Conservation (phyloP, 2,113 vertebrate genomes). For the Clupea harengus region DNA sequence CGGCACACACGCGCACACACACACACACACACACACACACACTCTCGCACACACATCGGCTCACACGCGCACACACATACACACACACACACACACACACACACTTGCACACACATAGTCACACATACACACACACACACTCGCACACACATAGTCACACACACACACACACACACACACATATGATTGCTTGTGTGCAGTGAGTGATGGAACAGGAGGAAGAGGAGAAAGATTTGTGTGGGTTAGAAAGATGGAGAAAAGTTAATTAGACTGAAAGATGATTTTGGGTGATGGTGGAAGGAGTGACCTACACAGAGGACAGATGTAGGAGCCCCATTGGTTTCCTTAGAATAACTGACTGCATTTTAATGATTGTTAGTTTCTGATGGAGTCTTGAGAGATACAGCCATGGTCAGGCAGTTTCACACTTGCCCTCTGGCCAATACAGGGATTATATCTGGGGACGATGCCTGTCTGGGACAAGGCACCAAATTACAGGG, state of each 20-base stretch:
- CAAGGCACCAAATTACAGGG: not conserved
- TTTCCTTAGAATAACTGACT: not conserved
- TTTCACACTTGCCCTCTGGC: not conserved
- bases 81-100: not conserved
- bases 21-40: conserved; percentile 21
- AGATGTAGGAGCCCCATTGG: not conserved
- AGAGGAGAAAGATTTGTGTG: not conserved
- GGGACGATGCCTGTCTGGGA: not conserved
- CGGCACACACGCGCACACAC: no score
- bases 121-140: conserved; percentile 11
- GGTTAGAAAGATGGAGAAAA: no score
- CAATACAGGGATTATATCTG: not conserved
- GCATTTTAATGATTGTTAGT: not conserved
- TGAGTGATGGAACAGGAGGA: not conserved
- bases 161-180: not conserved
- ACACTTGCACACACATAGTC: no score
- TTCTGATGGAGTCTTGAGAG: not conserved
- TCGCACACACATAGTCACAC: not conserved
- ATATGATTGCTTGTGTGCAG: not conserved
- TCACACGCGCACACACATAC: not conserved
- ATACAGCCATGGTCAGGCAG: not conserved
- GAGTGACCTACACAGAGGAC: not conserved
- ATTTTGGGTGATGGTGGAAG: not conserved
- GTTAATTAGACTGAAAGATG: not conserved
- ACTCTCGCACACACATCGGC: not conserved